Evolutionary conservation across 2,888 invertebrate species (phyloP).

Genomic region (Ellobium chinense): DNA sequence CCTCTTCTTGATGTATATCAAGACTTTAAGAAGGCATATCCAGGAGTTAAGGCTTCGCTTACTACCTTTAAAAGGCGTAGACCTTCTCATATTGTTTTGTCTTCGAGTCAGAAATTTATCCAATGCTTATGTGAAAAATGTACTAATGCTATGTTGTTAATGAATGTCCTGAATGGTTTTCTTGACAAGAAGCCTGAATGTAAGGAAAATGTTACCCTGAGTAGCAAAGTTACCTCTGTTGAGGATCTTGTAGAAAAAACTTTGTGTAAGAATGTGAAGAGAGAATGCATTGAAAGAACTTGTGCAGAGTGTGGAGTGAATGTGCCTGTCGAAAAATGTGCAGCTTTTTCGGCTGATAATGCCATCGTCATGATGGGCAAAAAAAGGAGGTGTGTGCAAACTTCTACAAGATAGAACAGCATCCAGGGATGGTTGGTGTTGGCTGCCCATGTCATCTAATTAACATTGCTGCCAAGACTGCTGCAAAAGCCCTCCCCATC

Average conservation of each 20-base stretch:
- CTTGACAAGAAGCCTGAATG: not conserved
- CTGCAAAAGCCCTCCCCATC: not conserved
- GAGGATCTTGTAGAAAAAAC: not conserved
- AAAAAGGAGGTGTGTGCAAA: not conserved
- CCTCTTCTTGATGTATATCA: not conserved
- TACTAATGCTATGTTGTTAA: not conserved
- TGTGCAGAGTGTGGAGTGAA: not conserved
- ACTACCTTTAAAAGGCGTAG: not conserved
- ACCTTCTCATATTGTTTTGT: not conserved
- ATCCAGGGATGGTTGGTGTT: not conserved
- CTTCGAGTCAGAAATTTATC: not conserved
- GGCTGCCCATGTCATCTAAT: not conserved
- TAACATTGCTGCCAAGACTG: not conserved
- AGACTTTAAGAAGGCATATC: not conserved
- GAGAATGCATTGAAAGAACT: not conserved
- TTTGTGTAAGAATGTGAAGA: not conserved
- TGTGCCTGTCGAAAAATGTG: not conserved
- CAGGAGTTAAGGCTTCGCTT: not conserved
- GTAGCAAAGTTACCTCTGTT: no score
- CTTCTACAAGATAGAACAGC: not conserved
- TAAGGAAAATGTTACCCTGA: no score
- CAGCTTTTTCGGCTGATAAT: not conserved
- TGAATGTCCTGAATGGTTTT: not conserved
- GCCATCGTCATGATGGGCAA: not conserved
- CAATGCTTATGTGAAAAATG: not conserved